A percentile compares a stretch with the other conserved stretches of the same genome.
Evolutionary conservation across 2,888 invertebrate genomes (phyloP).

Genomic region (Calameuta filiformis): DNA sequence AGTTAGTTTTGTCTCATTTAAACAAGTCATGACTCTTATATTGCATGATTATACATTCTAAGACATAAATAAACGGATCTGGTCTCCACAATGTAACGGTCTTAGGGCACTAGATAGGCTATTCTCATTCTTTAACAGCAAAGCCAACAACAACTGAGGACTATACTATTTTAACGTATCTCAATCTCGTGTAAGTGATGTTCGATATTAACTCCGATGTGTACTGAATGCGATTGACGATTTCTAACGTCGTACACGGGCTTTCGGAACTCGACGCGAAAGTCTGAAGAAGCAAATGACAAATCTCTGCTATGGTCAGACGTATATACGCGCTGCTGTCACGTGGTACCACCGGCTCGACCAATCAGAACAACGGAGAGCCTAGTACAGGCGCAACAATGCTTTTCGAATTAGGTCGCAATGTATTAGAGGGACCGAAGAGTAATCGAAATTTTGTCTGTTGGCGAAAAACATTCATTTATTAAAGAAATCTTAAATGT

Average conservation of each 20-base stretch:
- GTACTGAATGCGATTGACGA: not conserved
- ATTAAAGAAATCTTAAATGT: too few relatives aligned
- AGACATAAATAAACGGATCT: not conserved
- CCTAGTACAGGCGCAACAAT: not conserved
- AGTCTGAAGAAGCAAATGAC: slow-evolving; percentile 43
- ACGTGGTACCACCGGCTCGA: slow-evolving; percentile 24
- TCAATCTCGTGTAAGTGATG: not conserved
- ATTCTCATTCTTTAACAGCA: not conserved
- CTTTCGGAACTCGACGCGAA: slow-evolving; percentile 30
- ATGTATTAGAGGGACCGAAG: not conserved
- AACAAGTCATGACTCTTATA: not conserved
- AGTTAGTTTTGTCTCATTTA: not conserved
- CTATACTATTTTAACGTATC: not conserved
- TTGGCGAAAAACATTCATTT: too few relatives aligned
- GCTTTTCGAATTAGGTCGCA: not conserved
- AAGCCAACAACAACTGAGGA: not conserved
- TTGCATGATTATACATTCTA: not conserved
- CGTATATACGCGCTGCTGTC: slow-evolving; percentile 39
- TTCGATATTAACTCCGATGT: not conserved
- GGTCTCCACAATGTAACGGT: not conserved
- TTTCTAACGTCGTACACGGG: not conserved
- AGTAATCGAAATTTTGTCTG: too few relatives aligned
- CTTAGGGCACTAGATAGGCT: not conserved
- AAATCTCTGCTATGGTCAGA: slow-evolving; percentile 31
- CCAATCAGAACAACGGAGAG: slow-evolving; percentile 7